These are phyloP conservation scores for Epsilonema sp. DNA, from an alignment of 2,888 invertebrate genomes.

Conservation along the genomic window DNA sequence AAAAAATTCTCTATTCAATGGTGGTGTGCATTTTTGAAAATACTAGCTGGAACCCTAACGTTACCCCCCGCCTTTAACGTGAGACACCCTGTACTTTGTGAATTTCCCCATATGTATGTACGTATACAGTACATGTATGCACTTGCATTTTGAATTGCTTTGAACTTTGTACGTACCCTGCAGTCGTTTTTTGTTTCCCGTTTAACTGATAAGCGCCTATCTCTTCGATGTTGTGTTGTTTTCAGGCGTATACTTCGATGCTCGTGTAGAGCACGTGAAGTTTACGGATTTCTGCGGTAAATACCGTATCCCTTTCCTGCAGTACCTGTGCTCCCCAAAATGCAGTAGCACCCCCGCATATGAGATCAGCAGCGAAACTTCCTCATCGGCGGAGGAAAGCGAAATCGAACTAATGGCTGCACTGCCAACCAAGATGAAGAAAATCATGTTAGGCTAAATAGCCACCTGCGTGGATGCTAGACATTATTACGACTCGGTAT, in stretches of 20 bases:
- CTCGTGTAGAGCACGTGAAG: slow-evolving; percentile 85
- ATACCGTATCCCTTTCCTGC: slow-evolving; percentile 77
- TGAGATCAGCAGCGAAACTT: background rate
- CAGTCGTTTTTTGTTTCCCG: slow-evolving; percentile 34
- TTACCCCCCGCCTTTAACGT: too few relatives aligned
- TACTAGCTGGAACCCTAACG: too few relatives aligned
- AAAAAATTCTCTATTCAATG: too few relatives aligned
- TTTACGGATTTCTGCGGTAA: slow-evolving; percentile 99
- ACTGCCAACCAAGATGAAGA: background rate
- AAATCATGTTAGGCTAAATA: background rate
- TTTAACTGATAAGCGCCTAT: background rate
- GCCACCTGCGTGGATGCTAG: too few relatives aligned
- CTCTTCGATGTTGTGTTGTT: slow-evolving; percentile 16
- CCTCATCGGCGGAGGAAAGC: background rate
- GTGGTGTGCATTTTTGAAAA: too few relatives aligned
- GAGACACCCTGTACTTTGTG: too few relatives aligned
- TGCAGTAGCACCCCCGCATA: slow-evolving; percentile 34
- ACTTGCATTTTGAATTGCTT: slow-evolving; percentile 11
- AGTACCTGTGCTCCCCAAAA: slow-evolving; percentile 68
- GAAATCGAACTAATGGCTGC: background rate
- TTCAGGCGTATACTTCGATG: slow-evolving; percentile 86
- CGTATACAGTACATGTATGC: too few relatives aligned
- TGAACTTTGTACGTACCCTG: slow-evolving; percentile 30
- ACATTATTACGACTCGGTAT: too few relatives aligned
- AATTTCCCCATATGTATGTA: too few relatives aligned